phyloP scores from a whole-genome alignment of 2,797 vertebrate genomes.

The Neosalanx taihuensis region DNA sequence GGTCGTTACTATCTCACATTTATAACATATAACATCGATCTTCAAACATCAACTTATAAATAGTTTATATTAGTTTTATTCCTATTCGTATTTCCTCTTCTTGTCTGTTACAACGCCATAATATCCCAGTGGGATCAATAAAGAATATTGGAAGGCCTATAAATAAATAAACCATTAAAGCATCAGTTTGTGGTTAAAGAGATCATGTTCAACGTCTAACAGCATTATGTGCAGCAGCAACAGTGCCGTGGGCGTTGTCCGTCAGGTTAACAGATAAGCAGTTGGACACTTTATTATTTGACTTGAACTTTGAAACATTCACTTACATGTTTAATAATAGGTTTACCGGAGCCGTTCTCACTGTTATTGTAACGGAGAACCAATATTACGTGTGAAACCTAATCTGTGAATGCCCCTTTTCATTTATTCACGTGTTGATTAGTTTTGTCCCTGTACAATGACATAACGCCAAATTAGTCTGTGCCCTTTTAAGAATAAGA shows the following conservation, averaged over 20 bases:
- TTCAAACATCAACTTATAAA: background rate
- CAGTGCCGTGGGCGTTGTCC: background rate
- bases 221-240: too few species aligned
- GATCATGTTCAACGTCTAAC: too few species aligned
- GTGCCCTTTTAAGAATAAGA: conserved; percentile 71
- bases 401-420: background rate
- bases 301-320: background rate
- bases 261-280: background rate
- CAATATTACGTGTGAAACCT: too few species aligned
- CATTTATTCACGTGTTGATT: background rate
- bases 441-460: conserved; percentile 19
- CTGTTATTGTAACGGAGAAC: background rate
- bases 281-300: background rate
- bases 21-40: background rate
- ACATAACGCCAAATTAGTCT: conserved; percentile 44
- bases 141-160: too few species aligned
- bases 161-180: too few species aligned
- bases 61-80: too few species aligned
- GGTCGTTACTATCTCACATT: background rate
- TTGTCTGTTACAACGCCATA: too few species aligned
- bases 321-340: background rate
- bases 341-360: background rate
- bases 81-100: too few species aligned
- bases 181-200: too few species aligned
- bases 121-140: too few species aligned